These are phyloP conservation scores for Cydia splendana DNA, from an alignment of 1,140 invertebrate species.

Conservation along the genomic window DNA sequence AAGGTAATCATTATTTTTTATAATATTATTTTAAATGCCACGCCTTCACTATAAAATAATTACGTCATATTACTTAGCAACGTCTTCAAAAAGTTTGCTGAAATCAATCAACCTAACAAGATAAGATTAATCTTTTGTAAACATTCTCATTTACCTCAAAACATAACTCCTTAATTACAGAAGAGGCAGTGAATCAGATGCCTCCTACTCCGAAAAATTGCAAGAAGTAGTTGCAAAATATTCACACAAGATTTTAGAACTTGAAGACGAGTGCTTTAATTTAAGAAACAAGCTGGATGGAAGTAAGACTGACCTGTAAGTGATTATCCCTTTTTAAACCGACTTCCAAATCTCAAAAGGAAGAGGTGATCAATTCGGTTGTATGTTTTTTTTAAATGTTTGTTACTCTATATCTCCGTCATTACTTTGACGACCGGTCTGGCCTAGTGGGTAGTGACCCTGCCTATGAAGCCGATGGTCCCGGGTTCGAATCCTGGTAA, in stretches of 20 bases:
- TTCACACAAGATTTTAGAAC: slow-evolving; percentile 61
- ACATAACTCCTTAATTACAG: slow-evolving; percentile 53
- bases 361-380: too few relatives aligned
- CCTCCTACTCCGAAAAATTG: slow-evolving; percentile 47
- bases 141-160: slow-evolving; percentile 36
- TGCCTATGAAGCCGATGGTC: too few relatives aligned
- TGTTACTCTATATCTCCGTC: too few relatives aligned
- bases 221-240: slow-evolving; percentile 64
- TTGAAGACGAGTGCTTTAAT: slow-evolving; percentile 74
- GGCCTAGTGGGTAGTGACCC: too few relatives aligned
- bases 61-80: slow-evolving; percentile 7
- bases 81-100: background rate
- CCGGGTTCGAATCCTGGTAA: too few relatives aligned
- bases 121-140: slow-evolving; percentile 46
- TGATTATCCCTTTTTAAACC: slow-evolving; percentile 31
- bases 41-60: slow-evolving; percentile 14
- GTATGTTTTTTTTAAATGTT: too few relatives aligned
- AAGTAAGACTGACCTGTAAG: slow-evolving; percentile 66
- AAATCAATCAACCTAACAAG: slow-evolving; percentile 50
- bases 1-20: slow-evolving; percentile 45
- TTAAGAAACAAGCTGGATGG: slow-evolving; percentile 67
- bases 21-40: slow-evolving; percentile 19
- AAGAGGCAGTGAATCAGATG: slow-evolving; percentile 45
- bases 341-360: too few relatives aligned
- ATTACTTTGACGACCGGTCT: too few relatives aligned